Conservation (phyloP, 2,888 invertebrate genomes). For the Minunthozetes semirufus region DNA sequence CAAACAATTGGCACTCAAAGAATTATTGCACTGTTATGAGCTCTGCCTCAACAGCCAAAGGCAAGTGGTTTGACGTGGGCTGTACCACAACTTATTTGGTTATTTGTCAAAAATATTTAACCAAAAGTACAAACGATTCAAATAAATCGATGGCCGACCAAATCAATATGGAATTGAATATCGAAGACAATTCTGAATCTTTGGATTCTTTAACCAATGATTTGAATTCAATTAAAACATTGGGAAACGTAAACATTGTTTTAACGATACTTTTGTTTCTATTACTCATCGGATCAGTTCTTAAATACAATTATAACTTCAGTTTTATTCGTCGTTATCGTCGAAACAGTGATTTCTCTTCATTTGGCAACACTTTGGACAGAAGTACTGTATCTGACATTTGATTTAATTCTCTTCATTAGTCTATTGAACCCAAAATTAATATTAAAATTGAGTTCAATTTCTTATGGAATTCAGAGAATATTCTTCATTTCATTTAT, state of each 20-base stretch:
- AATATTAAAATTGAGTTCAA: too few relatives aligned
- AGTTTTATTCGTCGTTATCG: not conserved
- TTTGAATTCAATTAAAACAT: not conserved
- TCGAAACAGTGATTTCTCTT: not conserved
- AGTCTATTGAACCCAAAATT: too few relatives aligned
- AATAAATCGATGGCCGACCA: not conserved
- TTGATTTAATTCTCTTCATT: too few relatives aligned
- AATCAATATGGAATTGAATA: not conserved
- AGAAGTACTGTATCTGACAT: not conserved
- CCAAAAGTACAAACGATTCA: not conserved
- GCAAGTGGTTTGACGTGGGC: slow-evolving; percentile 31
- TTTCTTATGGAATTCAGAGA: too few relatives aligned
- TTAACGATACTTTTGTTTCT: not conserved
- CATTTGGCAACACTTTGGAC: not conserved
- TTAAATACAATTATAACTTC: not conserved
- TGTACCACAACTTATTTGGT: slow-evolving; percentile 33
- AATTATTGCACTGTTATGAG: slow-evolving; percentile 33
- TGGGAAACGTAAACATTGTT: not conserved
- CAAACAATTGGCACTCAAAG: slow-evolving; percentile 34
- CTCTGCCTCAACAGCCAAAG: slow-evolving; percentile 2
- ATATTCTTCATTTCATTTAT: too few relatives aligned
- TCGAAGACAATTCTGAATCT: not conserved
- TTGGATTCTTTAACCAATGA: not conserved
- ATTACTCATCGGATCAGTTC: not conserved
- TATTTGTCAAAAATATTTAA: slow-evolving; percentile 28